These are phyloP conservation scores for Steinernema scapterisci DNA, from an alignment of 2,888 invertebrate genomes.

Conservation along the genomic window DNA sequence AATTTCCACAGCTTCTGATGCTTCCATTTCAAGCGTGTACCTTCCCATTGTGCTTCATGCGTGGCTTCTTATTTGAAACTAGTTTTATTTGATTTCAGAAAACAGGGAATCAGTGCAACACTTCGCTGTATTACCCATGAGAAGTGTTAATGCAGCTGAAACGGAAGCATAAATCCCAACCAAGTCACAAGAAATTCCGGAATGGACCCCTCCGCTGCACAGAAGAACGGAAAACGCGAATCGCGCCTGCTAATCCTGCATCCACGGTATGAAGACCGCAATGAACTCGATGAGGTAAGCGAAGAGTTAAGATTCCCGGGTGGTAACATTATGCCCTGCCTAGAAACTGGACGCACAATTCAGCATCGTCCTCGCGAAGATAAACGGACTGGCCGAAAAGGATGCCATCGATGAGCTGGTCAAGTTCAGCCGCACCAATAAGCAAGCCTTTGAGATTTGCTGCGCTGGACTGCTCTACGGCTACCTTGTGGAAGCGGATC, in stretches of 20 bases:
- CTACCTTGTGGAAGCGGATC: constrained; percentile 37
- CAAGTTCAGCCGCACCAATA: background rate
- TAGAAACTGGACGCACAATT: constrained; percentile 38
- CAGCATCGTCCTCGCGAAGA: constrained; percentile 25
- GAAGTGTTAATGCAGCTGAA: background rate
- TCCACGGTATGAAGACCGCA: background rate
- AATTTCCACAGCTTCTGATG: too few relatives aligned
- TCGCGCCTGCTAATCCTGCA: background rate
- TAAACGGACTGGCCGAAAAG: constrained; percentile 32
- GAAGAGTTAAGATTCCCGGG: background rate
- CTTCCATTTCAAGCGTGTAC: too few relatives aligned
- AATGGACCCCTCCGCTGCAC: background rate
- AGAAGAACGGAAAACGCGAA: constrained; percentile 11
- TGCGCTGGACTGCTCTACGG: constrained; percentile 39
- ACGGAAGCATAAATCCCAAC: background rate
- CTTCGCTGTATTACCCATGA: background rate
- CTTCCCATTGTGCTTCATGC: background rate
- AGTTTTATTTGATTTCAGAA: background rate
- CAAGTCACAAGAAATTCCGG: background rate
- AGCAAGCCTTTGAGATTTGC: constrained; percentile 17
- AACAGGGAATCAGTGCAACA: too few relatives aligned
- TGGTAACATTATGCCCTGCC: background rate
- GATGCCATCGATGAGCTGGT: constrained; percentile 35
- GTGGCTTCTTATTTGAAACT: background rate
- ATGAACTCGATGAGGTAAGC: background rate